Evolutionary conservation across 2,113 vertebrate genomes (phyloP).

Genomic region (Tylochromis polylepis): DNA sequence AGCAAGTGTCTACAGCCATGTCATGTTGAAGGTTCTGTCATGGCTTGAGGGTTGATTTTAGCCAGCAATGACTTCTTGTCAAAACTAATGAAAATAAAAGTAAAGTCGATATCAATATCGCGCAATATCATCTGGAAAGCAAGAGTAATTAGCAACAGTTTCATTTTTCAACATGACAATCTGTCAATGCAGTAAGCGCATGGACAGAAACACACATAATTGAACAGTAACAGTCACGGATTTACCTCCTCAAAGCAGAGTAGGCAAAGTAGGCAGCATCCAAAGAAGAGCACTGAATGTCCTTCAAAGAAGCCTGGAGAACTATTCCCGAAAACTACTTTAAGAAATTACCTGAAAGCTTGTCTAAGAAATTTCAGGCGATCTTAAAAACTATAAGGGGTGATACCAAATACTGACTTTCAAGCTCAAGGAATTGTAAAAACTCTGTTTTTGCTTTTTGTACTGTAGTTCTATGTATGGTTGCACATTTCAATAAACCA

Average conservation of each 20-base stretch:
- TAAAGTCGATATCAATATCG: too few species aligned
- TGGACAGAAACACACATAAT: not conserved
- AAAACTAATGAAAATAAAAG: too few species aligned
- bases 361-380: too few species aligned
- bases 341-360: too few species aligned
- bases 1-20: not conserved
- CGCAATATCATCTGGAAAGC: too few species aligned
- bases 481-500: not conserved
- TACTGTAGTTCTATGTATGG: accelerated
- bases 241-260: not conserved
- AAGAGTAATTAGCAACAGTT: too few species aligned
- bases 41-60: not conserved
- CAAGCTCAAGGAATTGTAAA: too few species aligned
- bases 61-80: not conserved
- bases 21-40: not conserved
- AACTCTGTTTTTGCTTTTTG: not conserved
- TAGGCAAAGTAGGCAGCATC: not conserved
- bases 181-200: not conserved
- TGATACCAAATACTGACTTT: too few species aligned
- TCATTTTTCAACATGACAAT: not conserved
- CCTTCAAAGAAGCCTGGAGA: not conserved
- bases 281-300: not conserved
- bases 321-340: too few species aligned
- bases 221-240: not conserved
- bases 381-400: too few species aligned